Evolutionary conservation across 2,888 invertebrate species (phyloP).

Genomic region (Sphecodes monilicornis): DNA sequence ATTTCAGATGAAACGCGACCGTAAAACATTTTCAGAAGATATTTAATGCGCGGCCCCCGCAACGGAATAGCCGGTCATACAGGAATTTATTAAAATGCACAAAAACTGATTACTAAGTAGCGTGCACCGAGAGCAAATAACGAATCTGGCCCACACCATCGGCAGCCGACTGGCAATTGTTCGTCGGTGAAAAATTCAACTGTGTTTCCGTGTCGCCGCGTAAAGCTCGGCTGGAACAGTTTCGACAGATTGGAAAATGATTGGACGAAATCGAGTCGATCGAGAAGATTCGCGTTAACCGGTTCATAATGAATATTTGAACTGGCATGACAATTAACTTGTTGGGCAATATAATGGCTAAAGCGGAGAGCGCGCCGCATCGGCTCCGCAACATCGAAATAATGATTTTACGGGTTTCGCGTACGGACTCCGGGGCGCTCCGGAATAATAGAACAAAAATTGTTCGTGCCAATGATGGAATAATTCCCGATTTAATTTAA

Average conservation of each 20-base stretch:
- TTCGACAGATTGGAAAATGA: slow-evolving; percentile 68
- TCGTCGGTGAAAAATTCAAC: slow-evolving; percentile 13
- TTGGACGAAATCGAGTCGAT: slow-evolving; percentile 56
- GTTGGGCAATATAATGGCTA: slow-evolving; percentile 70
- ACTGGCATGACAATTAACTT: slow-evolving; percentile 74
- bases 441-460: background rate
- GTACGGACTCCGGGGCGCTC: background rate
- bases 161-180: background rate
- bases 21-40: background rate
- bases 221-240: slow-evolving; percentile 40
- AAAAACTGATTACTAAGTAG: background rate
- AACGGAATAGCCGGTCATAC: background rate
- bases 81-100: background rate
- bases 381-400: slow-evolving; percentile 10
- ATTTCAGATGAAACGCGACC: background rate
- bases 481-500: background rate
- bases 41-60: background rate
- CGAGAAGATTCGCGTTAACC: slow-evolving; percentile 47
- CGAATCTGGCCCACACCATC: background rate
- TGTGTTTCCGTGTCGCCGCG: slow-evolving; percentile 4
- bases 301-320: slow-evolving; percentile 75
- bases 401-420: slow-evolving; percentile 16
- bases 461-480: background rate
- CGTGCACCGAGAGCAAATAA: slow-evolving; percentile 1
- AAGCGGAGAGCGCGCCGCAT: slow-evolving; percentile 29